A percentile compares a stretch with the other conserved stretches of the same genome.
These are phyloP conservation scores for Calameuta idolon DNA, from an alignment of 2,888 invertebrate species.

Conservation along the genomic window DNA sequence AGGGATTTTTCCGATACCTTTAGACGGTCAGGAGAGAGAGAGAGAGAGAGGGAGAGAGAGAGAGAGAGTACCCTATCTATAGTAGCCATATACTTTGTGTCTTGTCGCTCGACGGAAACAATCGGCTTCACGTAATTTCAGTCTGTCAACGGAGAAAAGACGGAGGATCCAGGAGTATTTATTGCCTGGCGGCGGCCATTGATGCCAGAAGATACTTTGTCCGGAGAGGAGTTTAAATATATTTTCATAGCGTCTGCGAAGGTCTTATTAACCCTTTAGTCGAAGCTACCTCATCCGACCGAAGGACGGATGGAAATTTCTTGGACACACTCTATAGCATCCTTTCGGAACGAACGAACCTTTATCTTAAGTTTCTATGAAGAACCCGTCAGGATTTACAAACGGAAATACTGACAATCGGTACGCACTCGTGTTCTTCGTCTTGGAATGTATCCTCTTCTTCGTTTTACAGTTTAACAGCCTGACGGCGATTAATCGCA, in stretches of 20 bases:
- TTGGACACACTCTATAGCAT: not conserved
- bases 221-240: not conserved
- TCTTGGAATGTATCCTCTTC: not conserved
- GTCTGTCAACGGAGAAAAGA: not conserved
- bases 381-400: not conserved
- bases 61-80: not conserved
- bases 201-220: not conserved
- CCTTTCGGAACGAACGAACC: not conserved
- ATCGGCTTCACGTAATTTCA: not conserved
- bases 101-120: not conserved
- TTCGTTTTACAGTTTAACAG: not conserved
- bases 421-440: not conserved
- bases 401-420: not conserved
- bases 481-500: not conserved
- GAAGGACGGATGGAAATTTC: not conserved
- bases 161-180: not conserved
- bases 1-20: not conserved
- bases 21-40: not conserved
- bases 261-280: not conserved
- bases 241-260: not conserved
- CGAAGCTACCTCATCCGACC: not conserved
- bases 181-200: not conserved
- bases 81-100: not conserved
- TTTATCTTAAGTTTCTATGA: not conserved
- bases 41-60: not conserved